Evolutionary conservation across 2,113 vertebrate species (phyloP), one percentile per base, ranked within the genome.

Genomic region (Syrmaticus mikado): DNA sequence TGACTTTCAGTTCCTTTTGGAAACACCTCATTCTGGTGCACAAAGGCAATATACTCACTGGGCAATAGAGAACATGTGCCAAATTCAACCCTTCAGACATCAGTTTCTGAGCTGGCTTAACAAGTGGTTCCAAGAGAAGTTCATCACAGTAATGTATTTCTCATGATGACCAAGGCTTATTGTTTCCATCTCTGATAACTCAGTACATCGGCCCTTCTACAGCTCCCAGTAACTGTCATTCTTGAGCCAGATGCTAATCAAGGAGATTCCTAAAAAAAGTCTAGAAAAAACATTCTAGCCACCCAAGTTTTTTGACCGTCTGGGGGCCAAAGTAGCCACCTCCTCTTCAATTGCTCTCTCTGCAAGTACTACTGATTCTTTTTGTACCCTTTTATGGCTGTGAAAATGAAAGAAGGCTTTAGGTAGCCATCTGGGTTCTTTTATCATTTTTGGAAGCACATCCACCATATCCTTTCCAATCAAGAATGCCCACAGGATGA

Each of bases 1-100:
- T 6, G 67, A 11, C 27, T 73, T 86, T 52, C 38, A 88, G 5
- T 11, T 70, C 11, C 50, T 82, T 62, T 41, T 82, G 77, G 73
- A 87, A 87, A 62, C 1, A 84, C 11, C 32, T 32, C 50, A 12
- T 80, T 67, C 55, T 62, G 28, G 36, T 48, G 8, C 58, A 93
- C 27, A 65, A 57, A 61, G 25, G 43, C 55, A 36, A 52, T 21
- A 11, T 4, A n/a, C 18, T 66, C 3, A 0, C 4, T 67, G 28
- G 61, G 46, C 41, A 94, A 32, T 0, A 68, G 36, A 46, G 1
- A 2, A 4, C 1, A 2, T 7, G 24, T 58, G 45, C 5, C 60
- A 80, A 36, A 40, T 46, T 89, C 67, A 94, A 79, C 24, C n/a
- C 41, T 28, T 30, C 40, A 28, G 7, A 50, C 36, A 58, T 58